phyloP scores from a whole-genome alignment of 2,888 invertebrate genomes.

The Dasypogon diadema region DNA sequence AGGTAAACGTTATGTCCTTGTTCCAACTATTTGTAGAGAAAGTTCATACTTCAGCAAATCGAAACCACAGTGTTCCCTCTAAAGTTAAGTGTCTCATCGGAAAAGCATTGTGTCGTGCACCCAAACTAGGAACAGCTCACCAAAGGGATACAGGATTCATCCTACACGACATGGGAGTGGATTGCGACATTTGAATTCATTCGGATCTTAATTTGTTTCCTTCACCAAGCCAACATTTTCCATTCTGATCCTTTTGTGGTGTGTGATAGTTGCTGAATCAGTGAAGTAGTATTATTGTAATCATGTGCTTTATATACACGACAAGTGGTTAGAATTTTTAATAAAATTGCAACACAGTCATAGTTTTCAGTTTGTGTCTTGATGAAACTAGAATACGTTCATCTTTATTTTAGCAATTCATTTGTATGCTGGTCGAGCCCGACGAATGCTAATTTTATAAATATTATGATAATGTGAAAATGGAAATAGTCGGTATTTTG shows the following conservation, averaged over 20 bases:
- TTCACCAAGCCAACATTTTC: not conserved
- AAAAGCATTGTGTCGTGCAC: constrained; percentile 29
- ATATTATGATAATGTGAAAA: too few species aligned
- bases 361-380: too few species aligned
- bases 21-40: not conserved
- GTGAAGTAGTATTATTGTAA: constrained; percentile 5
- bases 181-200: constrained; percentile 51
- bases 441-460: too few species aligned
- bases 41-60: constrained; percentile 13
- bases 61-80: constrained; percentile 8
- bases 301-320: constrained; percentile 10
- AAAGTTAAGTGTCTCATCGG: constrained; percentile 37
- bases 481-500: too few species aligned
- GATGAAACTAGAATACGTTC: too few species aligned
- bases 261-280: not conserved
- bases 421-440: too few species aligned
- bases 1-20: constrained; percentile 4
- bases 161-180: constrained; percentile 51
- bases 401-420: too few species aligned
- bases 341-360: not conserved
- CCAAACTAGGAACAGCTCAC: not conserved
- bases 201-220: constrained; percentile 51
- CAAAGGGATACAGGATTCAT: constrained; percentile 24
- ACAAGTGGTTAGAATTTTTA: not conserved
- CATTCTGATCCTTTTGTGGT: not conserved